Conservation (phyloP, 1,140 invertebrate species). For the Scylla paramamosain region DNA sequence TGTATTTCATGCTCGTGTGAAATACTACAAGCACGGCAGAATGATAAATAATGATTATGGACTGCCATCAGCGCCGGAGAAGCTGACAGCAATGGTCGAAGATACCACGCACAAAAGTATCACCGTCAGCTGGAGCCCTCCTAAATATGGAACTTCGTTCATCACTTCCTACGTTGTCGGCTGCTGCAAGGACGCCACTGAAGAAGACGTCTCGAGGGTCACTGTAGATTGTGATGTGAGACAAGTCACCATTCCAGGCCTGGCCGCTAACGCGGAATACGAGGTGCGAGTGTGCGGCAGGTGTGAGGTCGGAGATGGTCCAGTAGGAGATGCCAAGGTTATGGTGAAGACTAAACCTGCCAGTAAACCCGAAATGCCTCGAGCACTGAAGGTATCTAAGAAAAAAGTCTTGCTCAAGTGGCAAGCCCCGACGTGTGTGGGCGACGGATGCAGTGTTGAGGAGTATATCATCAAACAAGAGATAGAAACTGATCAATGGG, state of each 20-base stretch:
- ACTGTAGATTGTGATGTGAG: background rate
- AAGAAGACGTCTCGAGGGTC: background rate
- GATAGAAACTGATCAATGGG: background rate
- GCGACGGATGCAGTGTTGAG: background rate
- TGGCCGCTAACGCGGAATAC: background rate
- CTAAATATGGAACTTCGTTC: background rate
- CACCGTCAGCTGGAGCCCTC: background rate
- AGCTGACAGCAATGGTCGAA: too few species aligned
- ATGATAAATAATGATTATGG: background rate
- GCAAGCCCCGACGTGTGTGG: background rate
- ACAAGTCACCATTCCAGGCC: background rate
- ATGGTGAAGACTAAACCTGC: conserved; percentile 7
- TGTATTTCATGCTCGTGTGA: background rate
- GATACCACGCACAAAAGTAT: background rate
- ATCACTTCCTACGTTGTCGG: background rate
- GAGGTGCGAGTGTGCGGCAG: background rate
- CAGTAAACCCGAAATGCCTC: conserved; percentile 14
- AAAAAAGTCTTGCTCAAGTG: background rate
- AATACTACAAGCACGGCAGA: background rate
- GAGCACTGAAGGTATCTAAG: background rate
- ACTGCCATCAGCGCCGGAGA: background rate
- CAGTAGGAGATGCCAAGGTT: background rate
- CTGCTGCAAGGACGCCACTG: background rate
- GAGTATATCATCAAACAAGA: conserved; percentile 14
- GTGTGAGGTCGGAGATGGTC: conserved; percentile 28